Evolutionary conservation across 2,113 vertebrate genomes (phyloP).

Genomic region (Terrapene triunguis): DNA sequence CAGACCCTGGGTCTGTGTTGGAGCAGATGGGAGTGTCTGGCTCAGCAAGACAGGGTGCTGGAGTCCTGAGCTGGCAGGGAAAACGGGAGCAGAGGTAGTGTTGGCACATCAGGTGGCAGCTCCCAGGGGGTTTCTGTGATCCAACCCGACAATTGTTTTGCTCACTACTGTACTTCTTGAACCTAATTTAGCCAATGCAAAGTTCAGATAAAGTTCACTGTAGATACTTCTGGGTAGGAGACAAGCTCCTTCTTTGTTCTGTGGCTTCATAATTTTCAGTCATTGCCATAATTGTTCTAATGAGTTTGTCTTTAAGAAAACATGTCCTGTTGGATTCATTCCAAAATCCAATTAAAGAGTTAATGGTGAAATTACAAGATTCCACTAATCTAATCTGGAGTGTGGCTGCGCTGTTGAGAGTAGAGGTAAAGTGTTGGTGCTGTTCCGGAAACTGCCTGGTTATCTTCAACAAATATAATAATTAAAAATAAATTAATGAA

Average conservation of each 20-base stretch:
- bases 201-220: conserved; percentile 57
- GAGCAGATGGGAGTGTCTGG: too few relatives aligned
- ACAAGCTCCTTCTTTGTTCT: conserved; percentile 48
- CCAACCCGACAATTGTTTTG: not conserved
- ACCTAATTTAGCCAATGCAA: not conserved
- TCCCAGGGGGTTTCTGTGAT: too few relatives aligned
- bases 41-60: too few relatives aligned
- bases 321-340: not conserved
- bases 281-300: conserved; percentile 29
- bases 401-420: not conserved
- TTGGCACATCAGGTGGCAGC: too few relatives aligned
- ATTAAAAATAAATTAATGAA: not conserved
- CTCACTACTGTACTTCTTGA: not conserved
- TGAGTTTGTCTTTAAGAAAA: conserved; percentile 29
- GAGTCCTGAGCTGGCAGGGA: too few relatives aligned
- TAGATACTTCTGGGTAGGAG: not conserved
- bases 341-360: conserved; percentile 1
- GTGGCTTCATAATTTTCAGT: not conserved
- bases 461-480: not conserved
- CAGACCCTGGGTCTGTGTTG: too few relatives aligned
- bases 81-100: too few relatives aligned
- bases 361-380: not conserved
- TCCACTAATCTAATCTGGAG: conserved; percentile 15
- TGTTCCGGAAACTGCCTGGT: not conserved
- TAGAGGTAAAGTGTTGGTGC: not conserved